Conservation (phyloP, 1,140 invertebrate species). For the Anadara kagoshimensis region DNA sequence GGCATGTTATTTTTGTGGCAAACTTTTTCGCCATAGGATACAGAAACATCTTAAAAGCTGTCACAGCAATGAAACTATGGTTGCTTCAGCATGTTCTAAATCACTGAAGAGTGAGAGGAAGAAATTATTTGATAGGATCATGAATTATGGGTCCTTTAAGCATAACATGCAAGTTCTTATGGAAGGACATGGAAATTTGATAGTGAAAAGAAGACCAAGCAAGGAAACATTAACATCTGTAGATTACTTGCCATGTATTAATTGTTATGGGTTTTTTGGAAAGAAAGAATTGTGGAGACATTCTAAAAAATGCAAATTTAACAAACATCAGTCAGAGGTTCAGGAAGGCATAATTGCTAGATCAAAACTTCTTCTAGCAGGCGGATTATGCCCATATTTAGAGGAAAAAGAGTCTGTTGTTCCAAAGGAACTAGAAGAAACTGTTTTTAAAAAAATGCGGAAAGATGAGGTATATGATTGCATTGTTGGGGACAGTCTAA, state of each 20-base stretch:
- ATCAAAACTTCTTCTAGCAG: slow-evolving; percentile 6
- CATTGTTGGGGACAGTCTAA: too few relatives aligned
- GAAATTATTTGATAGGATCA: too few relatives aligned
- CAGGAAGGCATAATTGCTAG: slow-evolving; percentile 6
- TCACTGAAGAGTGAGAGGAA: too few relatives aligned
- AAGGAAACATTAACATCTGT: slow-evolving; percentile 11
- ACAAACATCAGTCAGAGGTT: slow-evolving; percentile 9
- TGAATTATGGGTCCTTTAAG: too few relatives aligned
- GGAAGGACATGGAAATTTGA: slow-evolving; percentile 1
- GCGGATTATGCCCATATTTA: slow-evolving; percentile 4
- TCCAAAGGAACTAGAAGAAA: slow-evolving; percentile 11
- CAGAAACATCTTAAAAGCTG: slow-evolving; percentile 10
- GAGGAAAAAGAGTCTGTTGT: slow-evolving; percentile 2
- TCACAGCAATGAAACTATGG: neutral
- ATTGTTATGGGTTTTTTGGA: slow-evolving; percentile 6
- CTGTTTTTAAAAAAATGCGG: neutral
- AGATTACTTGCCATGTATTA: neutral
- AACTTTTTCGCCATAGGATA: slow-evolving; percentile 9
- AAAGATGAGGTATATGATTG: too few relatives aligned
- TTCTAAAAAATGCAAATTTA: neutral
- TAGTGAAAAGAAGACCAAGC: slow-evolving; percentile 2
- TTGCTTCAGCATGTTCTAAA: too few relatives aligned
- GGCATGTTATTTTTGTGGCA: slow-evolving; percentile 11
- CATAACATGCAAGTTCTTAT: neutral
- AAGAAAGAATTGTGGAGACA: slow-evolving; percentile 12